phyloP scores from a whole-genome alignment of 2,797 vertebrate species.

The Microtus californicus region DNA sequence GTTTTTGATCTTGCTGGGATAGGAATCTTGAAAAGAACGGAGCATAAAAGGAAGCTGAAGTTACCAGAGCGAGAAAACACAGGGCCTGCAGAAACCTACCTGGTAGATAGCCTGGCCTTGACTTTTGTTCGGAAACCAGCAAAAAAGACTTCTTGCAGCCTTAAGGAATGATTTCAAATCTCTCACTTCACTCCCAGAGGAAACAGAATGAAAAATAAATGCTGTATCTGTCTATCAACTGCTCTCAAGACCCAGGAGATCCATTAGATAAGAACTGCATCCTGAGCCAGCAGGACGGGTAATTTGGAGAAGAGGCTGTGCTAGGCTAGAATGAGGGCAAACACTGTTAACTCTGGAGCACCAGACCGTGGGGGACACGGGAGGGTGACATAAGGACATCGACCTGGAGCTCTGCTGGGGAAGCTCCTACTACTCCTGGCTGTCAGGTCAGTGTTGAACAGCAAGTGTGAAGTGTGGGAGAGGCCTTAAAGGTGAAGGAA shows the following conservation, averaged over 20 bases:
- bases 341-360: background rate
- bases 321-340: background rate
- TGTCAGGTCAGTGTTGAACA: background rate
- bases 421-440: background rate
- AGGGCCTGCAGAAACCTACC: too few species aligned
- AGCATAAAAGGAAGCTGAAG: too few species aligned
- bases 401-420: background rate
- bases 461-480: background rate
- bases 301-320: background rate
- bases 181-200: background rate
- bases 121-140: too few species aligned
- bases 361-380: too few species aligned
- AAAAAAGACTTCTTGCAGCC: background rate
- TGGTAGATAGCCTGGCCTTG: too few species aligned
- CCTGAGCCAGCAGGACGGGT: background rate
- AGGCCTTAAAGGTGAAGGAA: background rate
- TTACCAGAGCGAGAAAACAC: too few species aligned
- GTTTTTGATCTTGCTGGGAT: too few species aligned
- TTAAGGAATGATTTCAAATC: background rate
- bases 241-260: background rate
- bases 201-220: background rate
- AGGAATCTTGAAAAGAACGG: too few species aligned
- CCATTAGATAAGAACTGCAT: background rate
- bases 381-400: background rate
- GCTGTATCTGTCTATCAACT: background rate